A percentile compares a stretch with the other conserved stretches of the same genome.
phyloP scores from a whole-genome alignment of 2,113 vertebrate species.

The Syngnathoides biaculeatus region DNA sequence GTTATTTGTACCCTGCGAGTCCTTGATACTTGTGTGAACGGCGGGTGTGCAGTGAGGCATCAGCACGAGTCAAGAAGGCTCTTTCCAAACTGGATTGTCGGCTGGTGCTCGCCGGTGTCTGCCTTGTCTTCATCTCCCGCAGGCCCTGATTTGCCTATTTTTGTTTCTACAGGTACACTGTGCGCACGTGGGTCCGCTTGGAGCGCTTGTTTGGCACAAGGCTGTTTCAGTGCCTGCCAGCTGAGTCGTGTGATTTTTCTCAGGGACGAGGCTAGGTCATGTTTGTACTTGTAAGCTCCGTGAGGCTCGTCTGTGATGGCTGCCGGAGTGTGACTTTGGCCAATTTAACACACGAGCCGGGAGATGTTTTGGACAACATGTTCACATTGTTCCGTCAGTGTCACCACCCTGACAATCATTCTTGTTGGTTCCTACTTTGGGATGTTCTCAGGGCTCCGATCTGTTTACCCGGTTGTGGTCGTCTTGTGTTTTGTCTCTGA shows the following conservation, averaged over 20 bases:
- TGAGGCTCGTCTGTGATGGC: constrained; percentile 52
- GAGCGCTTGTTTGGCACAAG: constrained; percentile 40
- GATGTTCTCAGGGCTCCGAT: not conserved
- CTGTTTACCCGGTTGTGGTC: no score
- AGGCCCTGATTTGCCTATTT: constrained; percentile 37
- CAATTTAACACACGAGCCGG: constrained; percentile 49
- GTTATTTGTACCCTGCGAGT: not conserved
- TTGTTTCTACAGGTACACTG: constrained; percentile 48
- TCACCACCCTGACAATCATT: constrained; percentile 17
- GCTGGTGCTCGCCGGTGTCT: constrained; percentile 25
- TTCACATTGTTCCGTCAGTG: not conserved
- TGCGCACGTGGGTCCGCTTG: not conserved
- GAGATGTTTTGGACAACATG: constrained; percentile 37
- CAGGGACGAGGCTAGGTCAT: constrained; percentile 64
- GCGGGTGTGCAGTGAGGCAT: not conserved
- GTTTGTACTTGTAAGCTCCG: constrained; percentile 66
- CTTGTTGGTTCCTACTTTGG: constrained; percentile 4
- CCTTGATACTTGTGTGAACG: not conserved
- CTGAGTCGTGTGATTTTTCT: constrained; percentile 54
- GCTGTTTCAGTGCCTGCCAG: constrained; percentile 44
- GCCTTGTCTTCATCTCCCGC: constrained; percentile 16
- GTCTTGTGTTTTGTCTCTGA: no score
- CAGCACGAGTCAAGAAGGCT: not conserved
- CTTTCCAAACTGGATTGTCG: constrained; percentile 2
- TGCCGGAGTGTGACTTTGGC: constrained; percentile 52